Conservation (phyloP, 1,140 invertebrate genomes). For the Aphaenogaster ashmeadi region DNA sequence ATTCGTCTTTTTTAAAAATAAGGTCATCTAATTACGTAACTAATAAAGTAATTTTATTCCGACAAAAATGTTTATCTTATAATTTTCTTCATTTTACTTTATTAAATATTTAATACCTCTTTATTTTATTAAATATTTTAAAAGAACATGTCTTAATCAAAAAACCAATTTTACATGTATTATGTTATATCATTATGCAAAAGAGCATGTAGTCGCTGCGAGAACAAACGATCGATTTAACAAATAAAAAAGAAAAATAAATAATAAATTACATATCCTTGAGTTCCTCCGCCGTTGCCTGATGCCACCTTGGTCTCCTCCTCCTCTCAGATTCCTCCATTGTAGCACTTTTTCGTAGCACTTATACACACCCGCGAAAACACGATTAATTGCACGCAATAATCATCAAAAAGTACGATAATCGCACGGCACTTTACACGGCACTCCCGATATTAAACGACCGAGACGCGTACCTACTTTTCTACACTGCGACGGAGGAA, state of each 20-base stretch:
- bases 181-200: not conserved
- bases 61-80: not conserved
- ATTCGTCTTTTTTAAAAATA: not conserved
- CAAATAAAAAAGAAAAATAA: not conserved
- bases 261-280: slow-evolving; percentile 14
- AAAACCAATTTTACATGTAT: not conserved
- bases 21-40: not conserved
- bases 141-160: not conserved
- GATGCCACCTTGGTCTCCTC: not conserved
- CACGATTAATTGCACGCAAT: not conserved
- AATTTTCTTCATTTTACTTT: not conserved
- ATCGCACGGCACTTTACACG: slow-evolving; percentile 1
- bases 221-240: not conserved
- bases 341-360: not conserved
- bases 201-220: not conserved
- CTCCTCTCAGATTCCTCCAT: not conserved
- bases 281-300: not conserved
- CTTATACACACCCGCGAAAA: not conserved
- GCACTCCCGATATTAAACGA: not conserved
- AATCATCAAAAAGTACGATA: slow-evolving; percentile 13
- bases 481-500: not conserved
- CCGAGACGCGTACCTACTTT: not conserved
- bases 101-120: not conserved
- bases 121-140: not conserved
- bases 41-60: not conserved